Conservation (phyloP, 1,140 invertebrate genomes). For the Drosophila lini region DNA sequence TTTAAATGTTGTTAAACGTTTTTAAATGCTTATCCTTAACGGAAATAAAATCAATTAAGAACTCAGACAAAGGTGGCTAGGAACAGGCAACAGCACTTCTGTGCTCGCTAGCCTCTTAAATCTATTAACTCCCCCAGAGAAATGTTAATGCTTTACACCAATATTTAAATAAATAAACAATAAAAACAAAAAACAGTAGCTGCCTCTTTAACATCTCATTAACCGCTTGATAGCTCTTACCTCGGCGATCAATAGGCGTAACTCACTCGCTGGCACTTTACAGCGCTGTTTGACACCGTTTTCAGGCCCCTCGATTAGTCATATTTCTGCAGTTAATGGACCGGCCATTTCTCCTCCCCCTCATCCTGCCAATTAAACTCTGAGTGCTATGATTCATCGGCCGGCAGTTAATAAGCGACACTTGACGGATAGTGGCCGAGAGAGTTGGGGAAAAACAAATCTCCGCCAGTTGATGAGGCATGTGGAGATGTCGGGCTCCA, state of each 20-base stretch:
- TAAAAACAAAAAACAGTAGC: constrained; percentile 9
- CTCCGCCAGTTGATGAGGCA: constrained; percentile 23
- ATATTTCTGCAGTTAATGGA: constrained; percentile 29
- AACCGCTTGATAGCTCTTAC: constrained; percentile 18
- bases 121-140: not conserved
- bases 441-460: constrained; percentile 24
- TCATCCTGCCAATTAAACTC: constrained; percentile 30
- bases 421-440: constrained; percentile 15
- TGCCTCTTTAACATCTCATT: constrained; percentile 19
- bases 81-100: too few species aligned
- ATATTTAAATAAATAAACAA: not conserved
- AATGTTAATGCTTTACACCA: not conserved
- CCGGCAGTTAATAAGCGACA: not conserved
- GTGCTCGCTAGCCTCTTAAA: not conserved
- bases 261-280: constrained; percentile 21
- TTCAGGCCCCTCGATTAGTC: constrained; percentile 35
- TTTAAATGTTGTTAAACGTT: constrained; percentile 33
- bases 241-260: constrained; percentile 23
- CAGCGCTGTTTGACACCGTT: constrained; percentile 17
- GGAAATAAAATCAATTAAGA: not conserved
- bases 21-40: too few species aligned
- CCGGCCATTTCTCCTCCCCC: constrained; percentile 10
- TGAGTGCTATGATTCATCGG: constrained; percentile 36
- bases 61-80: too few species aligned
- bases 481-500: constrained; percentile 2